Evolutionary conservation across 2,888 invertebrate genomes (phyloP).

Genomic region (Idaea straminata): DNA sequence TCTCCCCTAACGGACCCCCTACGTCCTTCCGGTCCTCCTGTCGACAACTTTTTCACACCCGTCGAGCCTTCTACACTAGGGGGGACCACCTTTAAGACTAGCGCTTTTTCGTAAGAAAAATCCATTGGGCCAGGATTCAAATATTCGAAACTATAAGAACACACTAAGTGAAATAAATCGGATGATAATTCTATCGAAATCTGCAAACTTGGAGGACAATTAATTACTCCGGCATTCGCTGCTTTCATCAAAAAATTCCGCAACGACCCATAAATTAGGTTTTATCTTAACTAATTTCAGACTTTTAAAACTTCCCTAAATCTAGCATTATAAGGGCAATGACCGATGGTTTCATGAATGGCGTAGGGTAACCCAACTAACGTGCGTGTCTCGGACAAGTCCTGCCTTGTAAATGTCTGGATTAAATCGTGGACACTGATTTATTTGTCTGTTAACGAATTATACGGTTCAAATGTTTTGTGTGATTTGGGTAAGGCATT

Average conservation of each 20-base stretch:
- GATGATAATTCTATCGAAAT: not conserved
- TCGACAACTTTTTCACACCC: too few relatives aligned
- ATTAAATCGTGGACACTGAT: constrained; percentile 40
- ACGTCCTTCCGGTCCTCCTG: too few relatives aligned
- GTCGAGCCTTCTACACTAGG: too few relatives aligned
- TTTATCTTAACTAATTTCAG: constrained; percentile 29
- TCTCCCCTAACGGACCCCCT: too few relatives aligned
- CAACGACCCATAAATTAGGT: constrained; percentile 21
- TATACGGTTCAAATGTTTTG: constrained; percentile 28
- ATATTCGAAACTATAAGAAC: too few relatives aligned
- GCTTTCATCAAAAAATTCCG: constrained; percentile 9
- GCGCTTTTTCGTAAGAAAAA: too few relatives aligned
- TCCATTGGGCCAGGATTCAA: too few relatives aligned
- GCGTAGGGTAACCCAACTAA: constrained; percentile 31
- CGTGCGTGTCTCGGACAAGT: constrained; percentile 23
- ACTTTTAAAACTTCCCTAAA: constrained; percentile 16
- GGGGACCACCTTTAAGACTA: too few relatives aligned
- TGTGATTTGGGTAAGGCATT: not conserved
- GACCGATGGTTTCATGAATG: constrained; percentile 29
- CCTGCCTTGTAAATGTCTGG: constrained; percentile 31
- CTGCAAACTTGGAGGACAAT: not conserved
- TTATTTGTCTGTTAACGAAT: constrained; percentile 25
- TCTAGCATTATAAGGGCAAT: constrained; percentile 21
- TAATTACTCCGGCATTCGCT: not conserved
- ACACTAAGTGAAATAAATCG: not conserved